Evolutionary conservation across 2,888 invertebrate genomes (phyloP).

Genomic region (Petrophora chlorosata): DNA sequence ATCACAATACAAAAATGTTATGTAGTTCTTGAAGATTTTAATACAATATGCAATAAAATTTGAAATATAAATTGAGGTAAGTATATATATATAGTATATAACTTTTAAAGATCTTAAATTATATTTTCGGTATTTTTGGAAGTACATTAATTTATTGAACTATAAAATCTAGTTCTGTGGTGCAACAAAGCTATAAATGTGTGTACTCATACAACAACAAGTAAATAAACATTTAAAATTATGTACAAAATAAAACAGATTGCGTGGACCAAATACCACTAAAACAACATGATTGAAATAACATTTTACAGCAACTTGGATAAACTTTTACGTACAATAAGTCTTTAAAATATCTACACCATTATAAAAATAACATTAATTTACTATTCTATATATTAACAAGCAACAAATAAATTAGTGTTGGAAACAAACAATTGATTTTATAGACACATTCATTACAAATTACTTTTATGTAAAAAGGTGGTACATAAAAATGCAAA

Average conservation of each 20-base stretch:
- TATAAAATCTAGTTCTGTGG: constrained; percentile 5
- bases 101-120: constrained; percentile 3
- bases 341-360: constrained; percentile 31
- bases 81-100: too few relatives aligned
- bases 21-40: constrained; percentile 51
- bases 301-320: constrained; percentile 12
- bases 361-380: constrained; percentile 17
- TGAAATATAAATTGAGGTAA: constrained; percentile 43
- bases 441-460: constrained; percentile 10
- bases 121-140: constrained; percentile 18
- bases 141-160: constrained; percentile 15
- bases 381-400: constrained; percentile 20
- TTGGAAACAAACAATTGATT: constrained; percentile 15
- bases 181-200: constrained; percentile 1
- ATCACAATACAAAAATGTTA: constrained; percentile 74
- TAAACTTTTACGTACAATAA: constrained; percentile 22
- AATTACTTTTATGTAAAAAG: constrained; percentile 9
- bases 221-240: constrained; percentile 1
- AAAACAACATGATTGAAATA: constrained; percentile 8
- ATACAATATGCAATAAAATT: constrained; percentile 2
- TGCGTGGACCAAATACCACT: constrained; percentile 5
- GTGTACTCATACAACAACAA: neutral
- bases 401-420: constrained; percentile 17
- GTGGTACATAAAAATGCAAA: constrained; percentile 19
- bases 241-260: constrained; percentile 8